These are phyloP conservation scores for Dasypogon diadema DNA, from an alignment of 2,888 invertebrate genomes.

Conservation along the genomic window DNA sequence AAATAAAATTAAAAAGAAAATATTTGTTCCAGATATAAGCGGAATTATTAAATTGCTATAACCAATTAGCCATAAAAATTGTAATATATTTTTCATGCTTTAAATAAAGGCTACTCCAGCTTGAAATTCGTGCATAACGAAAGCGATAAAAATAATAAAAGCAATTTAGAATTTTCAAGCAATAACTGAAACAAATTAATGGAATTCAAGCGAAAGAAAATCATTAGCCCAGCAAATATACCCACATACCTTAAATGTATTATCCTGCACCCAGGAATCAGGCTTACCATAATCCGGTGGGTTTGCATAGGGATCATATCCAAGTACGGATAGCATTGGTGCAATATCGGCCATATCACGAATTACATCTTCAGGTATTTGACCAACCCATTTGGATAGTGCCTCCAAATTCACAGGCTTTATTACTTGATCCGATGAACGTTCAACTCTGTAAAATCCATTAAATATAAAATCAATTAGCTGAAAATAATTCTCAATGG, in stretches of 20 bases:
- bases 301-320: constrained; percentile 97
- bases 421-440: constrained; percentile 98
- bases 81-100: no score
- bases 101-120: no score
- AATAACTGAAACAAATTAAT: not conserved
- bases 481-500: not conserved
- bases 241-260: constrained; percentile 71
- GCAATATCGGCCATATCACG: constrained; percentile 93
- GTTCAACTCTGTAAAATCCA: constrained; percentile 91
- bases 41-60: no score
- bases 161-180: no score
- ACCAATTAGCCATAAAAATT: no score
- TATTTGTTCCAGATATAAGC: no score
- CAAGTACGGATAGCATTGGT: constrained; percentile 91
- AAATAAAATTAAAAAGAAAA: no score
- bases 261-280: constrained; percentile 79
- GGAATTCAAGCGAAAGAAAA: constrained; percentile 51
- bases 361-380: constrained; percentile 91
- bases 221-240: constrained; percentile 49
- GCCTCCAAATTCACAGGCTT: constrained; percentile 98
- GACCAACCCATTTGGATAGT: constrained; percentile 90
- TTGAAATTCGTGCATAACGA: no score
- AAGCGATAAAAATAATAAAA: no score
- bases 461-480: no score
- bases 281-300: constrained; percentile 94